Percentiles rank a stretch among this genome's conserved stretches.
Conservation (phyloP, 2,797 vertebrate species). For the Periparus ater region DNA sequence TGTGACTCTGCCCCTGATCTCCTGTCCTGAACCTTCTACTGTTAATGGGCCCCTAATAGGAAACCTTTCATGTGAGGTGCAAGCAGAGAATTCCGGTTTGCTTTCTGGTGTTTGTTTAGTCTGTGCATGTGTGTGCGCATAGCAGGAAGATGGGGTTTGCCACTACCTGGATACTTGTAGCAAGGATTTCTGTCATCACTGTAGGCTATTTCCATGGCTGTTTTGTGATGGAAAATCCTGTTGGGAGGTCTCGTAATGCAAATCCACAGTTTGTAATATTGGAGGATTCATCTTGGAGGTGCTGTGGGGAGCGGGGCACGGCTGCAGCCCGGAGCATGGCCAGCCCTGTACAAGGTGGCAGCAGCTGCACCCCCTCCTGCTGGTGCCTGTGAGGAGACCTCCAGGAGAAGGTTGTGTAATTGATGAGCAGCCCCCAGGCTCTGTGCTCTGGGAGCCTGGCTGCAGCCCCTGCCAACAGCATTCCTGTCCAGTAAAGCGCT, state of each 20-base stretch:
- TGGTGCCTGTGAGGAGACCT: accelerated
- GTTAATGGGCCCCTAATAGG: neutral
- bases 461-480: neutral
- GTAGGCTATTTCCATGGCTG: neutral
- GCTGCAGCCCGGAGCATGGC: neutral
- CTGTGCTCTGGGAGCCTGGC: neutral
- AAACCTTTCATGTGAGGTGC: conserved; percentile 21
- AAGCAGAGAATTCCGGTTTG: neutral
- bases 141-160: neutral
- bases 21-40: neutral
- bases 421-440: neutral
- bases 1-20: neutral
- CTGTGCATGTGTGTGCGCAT: neutral
- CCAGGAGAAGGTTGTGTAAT: neutral
- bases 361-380: neutral
- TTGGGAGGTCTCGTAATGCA: neutral
- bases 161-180: neutral
- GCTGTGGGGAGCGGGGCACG: neutral
- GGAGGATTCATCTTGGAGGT: neutral
- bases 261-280: neutral
- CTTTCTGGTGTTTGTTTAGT: conserved; percentile 25
- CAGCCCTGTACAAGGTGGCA: neutral
- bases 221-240: neutral
- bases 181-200: neutral
- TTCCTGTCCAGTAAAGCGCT: neutral